phyloP scores from a whole-genome alignment of 2,113 vertebrate species.

The Diphyllodes magnificus region DNA sequence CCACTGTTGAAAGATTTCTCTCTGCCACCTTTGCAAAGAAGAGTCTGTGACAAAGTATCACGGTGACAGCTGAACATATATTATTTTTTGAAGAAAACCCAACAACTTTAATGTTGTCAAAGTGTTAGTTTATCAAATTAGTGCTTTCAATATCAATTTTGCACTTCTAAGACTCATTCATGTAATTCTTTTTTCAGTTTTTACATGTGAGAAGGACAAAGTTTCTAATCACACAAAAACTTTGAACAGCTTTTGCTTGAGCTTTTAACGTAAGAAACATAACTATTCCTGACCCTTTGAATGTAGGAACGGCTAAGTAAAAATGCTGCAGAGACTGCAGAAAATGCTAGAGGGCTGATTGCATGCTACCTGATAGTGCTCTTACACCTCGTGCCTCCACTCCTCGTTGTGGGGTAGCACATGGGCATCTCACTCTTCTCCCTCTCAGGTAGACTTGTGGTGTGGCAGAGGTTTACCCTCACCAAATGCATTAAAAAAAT shows the following conservation, averaged over 20 bases:
- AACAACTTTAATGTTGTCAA: background rate
- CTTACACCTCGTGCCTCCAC: accelerated
- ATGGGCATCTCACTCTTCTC: background rate
- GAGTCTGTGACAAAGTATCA: background rate
- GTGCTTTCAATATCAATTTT: background rate
- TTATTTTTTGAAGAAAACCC: background rate
- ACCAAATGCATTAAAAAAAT: background rate
- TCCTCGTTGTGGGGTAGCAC: accelerated
- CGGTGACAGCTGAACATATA: background rate
- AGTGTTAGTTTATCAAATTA: background rate
- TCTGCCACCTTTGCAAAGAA: background rate
- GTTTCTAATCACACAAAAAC: background rate
- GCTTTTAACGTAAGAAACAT: background rate
- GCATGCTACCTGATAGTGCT: background rate
- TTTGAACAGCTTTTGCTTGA: background rate
- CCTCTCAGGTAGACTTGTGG: background rate
- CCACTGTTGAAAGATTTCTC: background rate
- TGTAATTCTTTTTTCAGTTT: background rate
- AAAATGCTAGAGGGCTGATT: background rate
- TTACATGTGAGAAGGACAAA: background rate
- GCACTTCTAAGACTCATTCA: background rate
- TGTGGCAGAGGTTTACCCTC: background rate
- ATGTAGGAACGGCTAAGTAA: background rate
- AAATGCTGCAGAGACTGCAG: background rate
- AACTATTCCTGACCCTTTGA: background rate